Evolutionary conservation across 1,140 invertebrate species (phyloP).

Genomic region (Pantala flavescens): DNA sequence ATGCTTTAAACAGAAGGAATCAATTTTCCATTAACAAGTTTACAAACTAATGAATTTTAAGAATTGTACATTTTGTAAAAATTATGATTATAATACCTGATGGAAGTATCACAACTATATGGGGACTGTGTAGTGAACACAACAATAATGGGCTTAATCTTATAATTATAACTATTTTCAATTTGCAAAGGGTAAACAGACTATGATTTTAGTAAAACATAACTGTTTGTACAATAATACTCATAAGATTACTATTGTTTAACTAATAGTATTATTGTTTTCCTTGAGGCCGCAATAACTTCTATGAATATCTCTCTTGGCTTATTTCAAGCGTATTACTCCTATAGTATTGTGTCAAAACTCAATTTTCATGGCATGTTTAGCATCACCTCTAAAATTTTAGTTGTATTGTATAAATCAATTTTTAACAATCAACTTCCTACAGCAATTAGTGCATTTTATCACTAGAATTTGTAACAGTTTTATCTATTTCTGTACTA

Average conservation of each 20-base stretch:
- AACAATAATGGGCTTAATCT: background rate
- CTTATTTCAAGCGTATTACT: background rate
- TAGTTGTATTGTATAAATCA: background rate
- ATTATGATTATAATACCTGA: background rate
- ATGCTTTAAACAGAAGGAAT: too few relatives aligned
- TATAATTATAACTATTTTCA: background rate
- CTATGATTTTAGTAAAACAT: background rate
- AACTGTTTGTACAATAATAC: background rate
- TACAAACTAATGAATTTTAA: background rate
- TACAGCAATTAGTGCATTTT: background rate
- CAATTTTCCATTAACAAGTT: background rate
- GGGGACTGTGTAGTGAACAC: background rate
- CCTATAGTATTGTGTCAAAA: background rate
- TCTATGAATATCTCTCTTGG: background rate
- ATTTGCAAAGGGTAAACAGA: background rate
- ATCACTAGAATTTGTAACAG: background rate
- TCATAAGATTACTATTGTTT: background rate
- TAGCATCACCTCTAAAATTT: background rate
- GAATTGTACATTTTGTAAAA: conserved; percentile 8
- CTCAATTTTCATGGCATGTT: background rate
- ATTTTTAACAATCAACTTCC: background rate
- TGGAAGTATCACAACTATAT: background rate
- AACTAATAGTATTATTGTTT: conserved; percentile 1
- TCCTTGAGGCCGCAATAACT: background rate
- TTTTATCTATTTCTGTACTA: background rate